Evolutionary conservation across 1,140 invertebrate species (phyloP).

Genomic region (Solenopsis invicta): DNA sequence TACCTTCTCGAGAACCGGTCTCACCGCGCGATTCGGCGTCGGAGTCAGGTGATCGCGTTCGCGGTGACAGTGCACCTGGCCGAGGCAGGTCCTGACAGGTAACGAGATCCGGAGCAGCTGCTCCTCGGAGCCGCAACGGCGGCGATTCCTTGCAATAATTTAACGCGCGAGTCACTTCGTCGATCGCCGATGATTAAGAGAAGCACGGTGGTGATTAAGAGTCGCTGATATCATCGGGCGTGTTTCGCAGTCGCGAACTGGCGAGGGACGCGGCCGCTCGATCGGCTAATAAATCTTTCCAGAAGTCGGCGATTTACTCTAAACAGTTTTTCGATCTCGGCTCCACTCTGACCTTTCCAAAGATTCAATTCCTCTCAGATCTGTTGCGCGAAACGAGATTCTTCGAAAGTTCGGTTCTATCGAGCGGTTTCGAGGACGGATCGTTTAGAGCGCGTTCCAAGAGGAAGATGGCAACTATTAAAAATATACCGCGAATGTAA

Average conservation of each 20-base stretch:
- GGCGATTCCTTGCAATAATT: too few relatives aligned
- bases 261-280: neutral
- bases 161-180: slow-evolving; percentile 40
- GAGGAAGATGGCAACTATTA: neutral
- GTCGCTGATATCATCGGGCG: slow-evolving; percentile 50
- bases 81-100: slow-evolving; percentile 8
- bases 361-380: neutral
- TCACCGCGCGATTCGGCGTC: neutral
- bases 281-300: neutral
- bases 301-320: too few relatives aligned
- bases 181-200: slow-evolving; percentile 2
- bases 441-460: neutral
- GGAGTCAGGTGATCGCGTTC: slow-evolving; percentile 37
- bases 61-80: slow-evolving; percentile 21
- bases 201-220: slow-evolving; percentile 26
- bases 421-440: neutral
- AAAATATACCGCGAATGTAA: neutral
- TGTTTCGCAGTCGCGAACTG: slow-evolving; percentile 19
- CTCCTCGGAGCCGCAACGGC: neutral
- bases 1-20: neutral
- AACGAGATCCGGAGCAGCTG: slow-evolving; percentile 35
- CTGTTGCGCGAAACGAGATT: neutral
- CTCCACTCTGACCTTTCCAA: neutral
- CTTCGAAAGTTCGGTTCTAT: too few relatives aligned
- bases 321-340: neutral